phyloP scores from a whole-genome alignment of 2,113 vertebrate species.

The Dipodomys spectabilis region DNA sequence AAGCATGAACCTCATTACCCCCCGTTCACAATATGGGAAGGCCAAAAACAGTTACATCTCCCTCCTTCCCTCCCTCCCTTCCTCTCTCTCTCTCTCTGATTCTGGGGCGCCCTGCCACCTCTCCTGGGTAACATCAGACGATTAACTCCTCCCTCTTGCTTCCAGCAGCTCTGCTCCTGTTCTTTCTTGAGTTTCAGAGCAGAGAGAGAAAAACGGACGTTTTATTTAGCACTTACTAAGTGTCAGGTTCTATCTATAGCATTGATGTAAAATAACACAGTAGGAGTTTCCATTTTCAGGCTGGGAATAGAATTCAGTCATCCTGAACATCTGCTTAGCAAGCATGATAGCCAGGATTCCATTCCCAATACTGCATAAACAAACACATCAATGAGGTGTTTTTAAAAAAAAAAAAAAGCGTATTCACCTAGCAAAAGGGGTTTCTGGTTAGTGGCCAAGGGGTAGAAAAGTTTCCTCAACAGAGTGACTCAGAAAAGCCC shows the following conservation, averaged over 20 bases:
- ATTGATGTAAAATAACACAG: background rate
- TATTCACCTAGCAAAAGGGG: background rate
- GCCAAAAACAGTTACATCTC: background rate
- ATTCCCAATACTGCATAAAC: background rate
- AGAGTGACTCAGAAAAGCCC: background rate
- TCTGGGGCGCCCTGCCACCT: background rate
- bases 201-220: background rate
- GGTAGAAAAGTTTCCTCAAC: background rate
- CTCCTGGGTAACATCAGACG: background rate
- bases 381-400: background rate
- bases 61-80: too few relatives aligned
- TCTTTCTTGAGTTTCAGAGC: background rate
- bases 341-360: background rate
- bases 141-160: background rate
- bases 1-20: background rate
- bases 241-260: background rate
- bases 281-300: background rate
- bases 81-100: too few relatives aligned
- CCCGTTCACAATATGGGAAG: background rate
- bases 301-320: background rate
- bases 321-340: background rate
- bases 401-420: background rate
- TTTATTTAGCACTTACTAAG: constrained; percentile 27
- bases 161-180: constrained; percentile 15
- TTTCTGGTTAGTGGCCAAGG: background rate